A percentile compares a stretch with the other conserved stretches of the same genome.
Conservation (phyloP, 2,797 vertebrate species). For the Micrastur ruficollis region DNA sequence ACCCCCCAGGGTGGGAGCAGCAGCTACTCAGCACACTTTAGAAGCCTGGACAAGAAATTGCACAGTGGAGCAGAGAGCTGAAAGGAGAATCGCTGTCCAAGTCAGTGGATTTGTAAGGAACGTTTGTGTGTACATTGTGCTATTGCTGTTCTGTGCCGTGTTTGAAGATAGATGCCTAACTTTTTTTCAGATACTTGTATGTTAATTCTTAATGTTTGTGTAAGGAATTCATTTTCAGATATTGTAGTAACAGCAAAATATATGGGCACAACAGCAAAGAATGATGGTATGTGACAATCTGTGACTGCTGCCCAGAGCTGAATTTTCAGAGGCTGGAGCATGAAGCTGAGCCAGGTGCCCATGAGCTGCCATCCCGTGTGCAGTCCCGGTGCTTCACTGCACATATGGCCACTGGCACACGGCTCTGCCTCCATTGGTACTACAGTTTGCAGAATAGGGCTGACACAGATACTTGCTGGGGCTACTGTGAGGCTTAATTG, state of each 20-base stretch:
- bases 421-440: background rate
- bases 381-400: background rate
- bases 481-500: background rate
- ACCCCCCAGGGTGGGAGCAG: background rate
- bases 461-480: background rate
- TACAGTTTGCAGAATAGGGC: background rate
- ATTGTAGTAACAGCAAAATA: background rate
- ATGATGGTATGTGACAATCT: rapidly evolving
- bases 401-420: rapidly evolving
- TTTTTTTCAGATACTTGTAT: background rate
- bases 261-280: background rate
- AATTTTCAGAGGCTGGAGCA: background rate
- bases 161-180: background rate
- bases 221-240: background rate
- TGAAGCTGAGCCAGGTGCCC: background rate
- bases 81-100: background rate
- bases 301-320: background rate
- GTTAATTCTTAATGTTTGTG: background rate
- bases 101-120: background rate
- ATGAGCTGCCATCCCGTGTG: background rate
- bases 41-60: background rate
- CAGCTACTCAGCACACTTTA: background rate
- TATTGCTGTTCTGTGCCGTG: background rate
- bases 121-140: background rate
- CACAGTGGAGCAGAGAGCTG: background rate